These are phyloP conservation scores for Drosophila lini DNA, from an alignment of 1,140 invertebrate genomes.

Conservation along the genomic window DNA sequence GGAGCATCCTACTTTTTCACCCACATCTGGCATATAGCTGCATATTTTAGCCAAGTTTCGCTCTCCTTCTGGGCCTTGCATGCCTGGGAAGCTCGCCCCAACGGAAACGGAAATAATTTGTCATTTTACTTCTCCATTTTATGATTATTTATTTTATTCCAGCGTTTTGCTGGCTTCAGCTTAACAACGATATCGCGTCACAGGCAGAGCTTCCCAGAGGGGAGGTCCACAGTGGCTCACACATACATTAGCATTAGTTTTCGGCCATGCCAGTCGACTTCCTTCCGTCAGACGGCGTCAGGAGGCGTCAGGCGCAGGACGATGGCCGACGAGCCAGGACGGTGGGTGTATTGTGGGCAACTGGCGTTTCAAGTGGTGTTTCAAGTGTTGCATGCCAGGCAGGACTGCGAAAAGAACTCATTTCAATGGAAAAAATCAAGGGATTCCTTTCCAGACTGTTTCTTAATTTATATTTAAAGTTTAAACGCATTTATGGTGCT, in stretches of 20 bases:
- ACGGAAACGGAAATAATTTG: constrained; percentile 72
- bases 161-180: constrained; percentile 32
- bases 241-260: constrained; percentile 60
- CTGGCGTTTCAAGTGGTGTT: constrained; percentile 43
- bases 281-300: constrained; percentile 42
- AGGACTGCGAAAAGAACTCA: background rate
- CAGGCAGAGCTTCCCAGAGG: background rate
- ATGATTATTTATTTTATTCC: constrained; percentile 63
- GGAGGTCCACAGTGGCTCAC: constrained; percentile 24
- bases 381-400: constrained; percentile 47
- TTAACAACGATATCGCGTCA: constrained; percentile 15
- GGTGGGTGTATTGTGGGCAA: background rate
- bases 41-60: constrained; percentile 42
- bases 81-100: constrained; percentile 28
- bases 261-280: constrained; percentile 50
- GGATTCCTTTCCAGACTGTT: background rate
- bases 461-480: background rate
- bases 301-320: constrained; percentile 16
- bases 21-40: constrained; percentile 24
- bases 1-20: background rate
- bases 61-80: background rate
- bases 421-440: background rate
- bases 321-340: background rate
- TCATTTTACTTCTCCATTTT: constrained; percentile 69
- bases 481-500: background rate